Evolutionary conservation across 1,140 invertebrate genomes (phyloP), one percentile per base, ranked within the genome.

Genomic region (Procambarus virginalis): DNA sequence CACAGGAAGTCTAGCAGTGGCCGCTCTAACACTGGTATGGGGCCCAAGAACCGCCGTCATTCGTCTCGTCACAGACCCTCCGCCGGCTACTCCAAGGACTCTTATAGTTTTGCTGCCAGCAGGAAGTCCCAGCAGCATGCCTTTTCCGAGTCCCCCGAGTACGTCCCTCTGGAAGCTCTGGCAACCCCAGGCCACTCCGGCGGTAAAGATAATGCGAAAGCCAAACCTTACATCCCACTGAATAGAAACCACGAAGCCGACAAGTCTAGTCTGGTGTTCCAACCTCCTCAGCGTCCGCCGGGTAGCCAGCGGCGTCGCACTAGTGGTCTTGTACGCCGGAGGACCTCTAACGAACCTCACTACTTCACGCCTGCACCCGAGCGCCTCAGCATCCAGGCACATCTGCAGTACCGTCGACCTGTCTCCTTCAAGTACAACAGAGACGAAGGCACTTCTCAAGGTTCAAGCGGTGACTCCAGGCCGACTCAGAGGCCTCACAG

Each of bases 371-470:
- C 88, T 49, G 58, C 73, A 10, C 76, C 82, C 14, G 70, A 89
- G 70, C 80, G 82, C 8, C 58, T 84, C 55, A 89, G 81, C 45
- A 78, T 89, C 17, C 81, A 89, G 46, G 88, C 88, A 14, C 88
- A 89, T 17, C 88, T 89, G 12, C 88, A 75, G 49, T 92, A 90
- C 49, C 83, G 91, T n/a, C 83, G 91, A n/a, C 91, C 91, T 34
- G 79, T 92, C 45, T 86, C 91, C 20, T 92, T 92, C 80, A 92
- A 87, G 60, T 92, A 86, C 70, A 90, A 60, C 45, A 73, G 91
- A 60, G 90, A 84, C 2, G 49, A 60, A 14, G 49, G 34, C 3
- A 49, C 58, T 3, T 12, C 55, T n/a, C 51, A 68, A 2, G 22
- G 10, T 10, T 22, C 34, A n/a, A 20, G 64, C 10, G 45, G 3